phyloP scores from a whole-genome alignment of 2,113 vertebrate species.

The Clarias gariepinus region DNA sequence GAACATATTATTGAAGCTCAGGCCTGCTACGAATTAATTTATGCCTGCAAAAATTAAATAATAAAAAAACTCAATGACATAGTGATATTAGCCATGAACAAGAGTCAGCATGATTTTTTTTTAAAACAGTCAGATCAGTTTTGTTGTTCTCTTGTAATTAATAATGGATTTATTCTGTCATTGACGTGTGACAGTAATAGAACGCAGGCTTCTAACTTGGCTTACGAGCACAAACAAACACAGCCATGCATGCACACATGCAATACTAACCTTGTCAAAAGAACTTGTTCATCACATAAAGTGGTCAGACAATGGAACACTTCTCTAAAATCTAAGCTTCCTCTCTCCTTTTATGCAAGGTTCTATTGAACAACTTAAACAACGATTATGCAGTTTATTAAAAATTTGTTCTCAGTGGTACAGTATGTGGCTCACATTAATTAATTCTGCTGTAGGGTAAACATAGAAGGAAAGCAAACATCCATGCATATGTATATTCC shows the following conservation, averaged over 20 bases:
- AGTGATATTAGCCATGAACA: neutral
- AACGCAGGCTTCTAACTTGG: neutral
- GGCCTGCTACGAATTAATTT: neutral
- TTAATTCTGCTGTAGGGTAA: neutral
- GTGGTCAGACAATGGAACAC: neutral
- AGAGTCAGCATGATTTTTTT: too few species aligned
- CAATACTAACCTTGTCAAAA: neutral
- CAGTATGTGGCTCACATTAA: neutral
- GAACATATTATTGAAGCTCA: neutral
- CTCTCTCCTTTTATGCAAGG: neutral
- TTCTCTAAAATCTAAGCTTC: neutral
- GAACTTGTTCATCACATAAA: neutral
- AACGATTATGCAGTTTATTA: neutral
- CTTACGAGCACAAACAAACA: slow-evolving; percentile 28
- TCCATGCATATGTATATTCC: neutral
- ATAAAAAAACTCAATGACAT: neutral
- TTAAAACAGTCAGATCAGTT: neutral
- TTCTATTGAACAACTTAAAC: neutral
- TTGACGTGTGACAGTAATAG: slow-evolving; percentile 18
- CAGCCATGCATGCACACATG: neutral
- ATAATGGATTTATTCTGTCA: neutral
- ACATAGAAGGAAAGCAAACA: neutral
- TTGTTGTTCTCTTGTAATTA: neutral
- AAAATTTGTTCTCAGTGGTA: neutral
- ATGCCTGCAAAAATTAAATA: neutral